A percentile compares a stretch with the other conserved stretches of the same genome.
These are phyloP conservation scores for Dendroctonus ponderosae DNA, from an alignment of 1,140 invertebrate species.

Conservation along the genomic window DNA sequence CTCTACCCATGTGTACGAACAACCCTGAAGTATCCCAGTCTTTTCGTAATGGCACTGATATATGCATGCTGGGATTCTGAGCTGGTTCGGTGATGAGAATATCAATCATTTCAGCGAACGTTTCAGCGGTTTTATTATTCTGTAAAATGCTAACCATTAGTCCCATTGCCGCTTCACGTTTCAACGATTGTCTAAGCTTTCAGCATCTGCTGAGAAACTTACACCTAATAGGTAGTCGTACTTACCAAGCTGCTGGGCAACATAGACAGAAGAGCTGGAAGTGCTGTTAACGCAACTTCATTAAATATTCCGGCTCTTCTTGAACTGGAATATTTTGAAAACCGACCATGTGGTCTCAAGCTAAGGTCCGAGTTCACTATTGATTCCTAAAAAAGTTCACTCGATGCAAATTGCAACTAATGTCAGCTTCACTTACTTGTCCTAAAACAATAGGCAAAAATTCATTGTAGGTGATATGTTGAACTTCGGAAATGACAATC, in stretches of 20 bases:
- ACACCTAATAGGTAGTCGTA: constrained; percentile 10
- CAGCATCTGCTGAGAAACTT: neutral
- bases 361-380: constrained; percentile 65
- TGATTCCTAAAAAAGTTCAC: constrained; percentile 53
- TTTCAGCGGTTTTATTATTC: constrained; percentile 51
- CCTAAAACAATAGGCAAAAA: constrained; percentile 79
- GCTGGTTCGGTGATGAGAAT: constrained; percentile 55
- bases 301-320: constrained; percentile 73
- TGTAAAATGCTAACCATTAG: constrained; percentile 25
- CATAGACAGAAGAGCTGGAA: constrained; percentile 76
- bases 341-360: constrained; percentile 65
- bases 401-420: too few species aligned
- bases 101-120: constrained; percentile 50
- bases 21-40: constrained; percentile 58
- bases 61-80: constrained; percentile 54
- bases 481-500: constrained; percentile 76
- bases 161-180: neutral
- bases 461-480: constrained; percentile 84
- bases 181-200: neutral
- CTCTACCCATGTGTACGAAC: constrained; percentile 70
- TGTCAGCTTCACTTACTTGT: constrained; percentile 52
- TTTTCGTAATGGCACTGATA: constrained; percentile 44
- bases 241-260: constrained; percentile 60
- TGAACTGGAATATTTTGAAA: constrained; percentile 78
- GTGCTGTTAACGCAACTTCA: constrained; percentile 70